These are phyloP conservation scores for Linyphia triangularis DNA, from an alignment of 2,888 invertebrate genomes.

Conservation along the genomic window DNA sequence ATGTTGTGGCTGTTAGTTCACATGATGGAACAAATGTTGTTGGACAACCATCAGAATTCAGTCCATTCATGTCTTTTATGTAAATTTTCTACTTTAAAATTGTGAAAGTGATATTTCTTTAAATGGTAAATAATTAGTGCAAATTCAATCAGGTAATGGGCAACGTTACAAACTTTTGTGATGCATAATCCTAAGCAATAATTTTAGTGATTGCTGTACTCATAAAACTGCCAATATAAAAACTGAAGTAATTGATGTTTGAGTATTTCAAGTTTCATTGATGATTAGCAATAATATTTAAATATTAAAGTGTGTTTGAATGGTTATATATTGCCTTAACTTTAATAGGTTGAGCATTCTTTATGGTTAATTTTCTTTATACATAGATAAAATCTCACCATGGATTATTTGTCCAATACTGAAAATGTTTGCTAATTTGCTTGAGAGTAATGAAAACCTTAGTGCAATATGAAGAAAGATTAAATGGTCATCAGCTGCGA, in stretches of 20 bases:
- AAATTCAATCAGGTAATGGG: not conserved
- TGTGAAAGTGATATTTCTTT: not conserved
- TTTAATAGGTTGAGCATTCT: not conserved
- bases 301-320: not conserved
- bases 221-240: too few species aligned
- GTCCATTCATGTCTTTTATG: slow-evolving; percentile 73
- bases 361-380: not conserved
- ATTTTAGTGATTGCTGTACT: not conserved
- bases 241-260: too few species aligned
- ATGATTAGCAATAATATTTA: not conserved
- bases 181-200: not conserved
- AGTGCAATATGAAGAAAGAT: too few species aligned
- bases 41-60: slow-evolving; percentile 66
- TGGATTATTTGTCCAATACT: too few species aligned
- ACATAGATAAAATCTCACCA: not conserved
- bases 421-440: too few species aligned
- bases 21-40: slow-evolving; percentile 72
- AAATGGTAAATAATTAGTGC: too few species aligned
- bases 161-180: too few species aligned
- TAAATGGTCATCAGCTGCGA: too few species aligned
- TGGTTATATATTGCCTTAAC: not conserved
- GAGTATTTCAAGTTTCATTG: not conserved
- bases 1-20: slow-evolving; percentile 66
- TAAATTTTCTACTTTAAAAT: slow-evolving; percentile 31
- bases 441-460: too few species aligned